Evolutionary conservation across 1,140 invertebrate genomes (phyloP).

Genomic region (Brachystomella parvula): DNA sequence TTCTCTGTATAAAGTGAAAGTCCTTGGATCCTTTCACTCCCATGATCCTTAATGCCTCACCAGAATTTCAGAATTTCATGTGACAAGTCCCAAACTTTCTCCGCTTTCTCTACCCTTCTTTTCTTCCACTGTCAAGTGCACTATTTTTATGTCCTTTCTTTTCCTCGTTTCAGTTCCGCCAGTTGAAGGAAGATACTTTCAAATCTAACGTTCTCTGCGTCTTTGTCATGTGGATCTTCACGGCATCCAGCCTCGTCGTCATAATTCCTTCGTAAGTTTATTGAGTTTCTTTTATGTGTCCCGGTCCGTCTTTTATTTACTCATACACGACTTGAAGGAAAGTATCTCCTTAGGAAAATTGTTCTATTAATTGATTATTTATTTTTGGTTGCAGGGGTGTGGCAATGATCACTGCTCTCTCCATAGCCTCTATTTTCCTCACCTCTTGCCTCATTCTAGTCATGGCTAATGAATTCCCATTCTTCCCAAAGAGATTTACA

Average conservation of each 20-base stretch:
- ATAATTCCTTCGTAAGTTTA: constrained; percentile 68
- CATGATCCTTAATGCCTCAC: neutral
- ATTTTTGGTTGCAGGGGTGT: constrained; percentile 16
- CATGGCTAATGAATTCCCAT: constrained; percentile 73
- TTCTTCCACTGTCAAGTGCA: neutral
- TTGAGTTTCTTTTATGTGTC: too few species aligned
- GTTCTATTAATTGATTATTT: too few species aligned
- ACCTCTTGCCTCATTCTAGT: constrained; percentile 53
- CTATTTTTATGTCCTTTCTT: neutral
- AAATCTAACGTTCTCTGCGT: constrained; percentile 90
- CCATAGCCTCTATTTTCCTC: constrained; percentile 30
- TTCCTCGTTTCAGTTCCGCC: constrained; percentile 58
- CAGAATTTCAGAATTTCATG: neutral
- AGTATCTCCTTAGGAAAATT: too few species aligned
- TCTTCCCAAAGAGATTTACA: constrained; percentile 54
- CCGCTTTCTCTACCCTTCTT: neutral
- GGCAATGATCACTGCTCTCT: constrained; percentile 28
- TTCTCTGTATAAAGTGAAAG: neutral
- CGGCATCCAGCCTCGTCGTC: constrained; percentile 66
- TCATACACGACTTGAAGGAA: too few species aligned
- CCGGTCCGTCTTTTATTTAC: too few species aligned
- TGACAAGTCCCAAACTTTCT: neutral
- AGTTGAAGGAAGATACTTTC: constrained; percentile 85
- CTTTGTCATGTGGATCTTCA: constrained; percentile 81
- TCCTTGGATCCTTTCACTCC: neutral